Conservation (phyloP, 1,140 invertebrate genomes). For the Melipona quadrifasciata region DNA sequence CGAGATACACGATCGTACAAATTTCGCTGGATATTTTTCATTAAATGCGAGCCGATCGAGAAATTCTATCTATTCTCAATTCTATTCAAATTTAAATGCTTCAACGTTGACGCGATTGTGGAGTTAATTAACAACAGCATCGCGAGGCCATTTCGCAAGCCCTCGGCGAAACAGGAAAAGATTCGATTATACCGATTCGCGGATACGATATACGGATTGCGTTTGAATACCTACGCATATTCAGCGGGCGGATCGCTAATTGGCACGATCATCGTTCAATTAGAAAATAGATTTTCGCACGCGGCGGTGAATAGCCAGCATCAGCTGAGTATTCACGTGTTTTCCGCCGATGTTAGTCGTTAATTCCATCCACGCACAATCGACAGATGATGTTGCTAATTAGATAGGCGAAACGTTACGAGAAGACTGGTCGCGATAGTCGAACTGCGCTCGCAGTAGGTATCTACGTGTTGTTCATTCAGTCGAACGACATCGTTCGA, state of each 20-base stretch:
- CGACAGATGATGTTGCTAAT: slow-evolving; percentile 11
- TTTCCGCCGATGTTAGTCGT: slow-evolving; percentile 8
- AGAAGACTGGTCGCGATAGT: neutral
- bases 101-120: too few species aligned
- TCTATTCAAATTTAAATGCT: neutral
- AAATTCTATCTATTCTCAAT: too few species aligned
- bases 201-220: neutral
- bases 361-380: slow-evolving; percentile 5
- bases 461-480: neutral
- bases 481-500: neutral
- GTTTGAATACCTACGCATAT: neutral
- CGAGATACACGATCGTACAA: neutral
- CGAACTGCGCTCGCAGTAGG: neutral
- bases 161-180: neutral
- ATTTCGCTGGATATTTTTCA: neutral
- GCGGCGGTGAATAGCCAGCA: neutral
- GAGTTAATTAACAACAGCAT: too few species aligned
- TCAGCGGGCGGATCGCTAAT: neutral
- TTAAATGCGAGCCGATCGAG: too few species aligned
- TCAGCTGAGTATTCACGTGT: neutral
- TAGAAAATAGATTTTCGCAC: neutral
- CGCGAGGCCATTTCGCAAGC: too few species aligned
- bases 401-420: slow-evolving; percentile 25
- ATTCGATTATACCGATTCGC: neutral
- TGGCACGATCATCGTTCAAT: slow-evolving; percentile 8